These are phyloP conservation scores for Peromyscus leucopus DNA, from an alignment of 2,113 vertebrate genomes.

Conservation along the genomic window DNA sequence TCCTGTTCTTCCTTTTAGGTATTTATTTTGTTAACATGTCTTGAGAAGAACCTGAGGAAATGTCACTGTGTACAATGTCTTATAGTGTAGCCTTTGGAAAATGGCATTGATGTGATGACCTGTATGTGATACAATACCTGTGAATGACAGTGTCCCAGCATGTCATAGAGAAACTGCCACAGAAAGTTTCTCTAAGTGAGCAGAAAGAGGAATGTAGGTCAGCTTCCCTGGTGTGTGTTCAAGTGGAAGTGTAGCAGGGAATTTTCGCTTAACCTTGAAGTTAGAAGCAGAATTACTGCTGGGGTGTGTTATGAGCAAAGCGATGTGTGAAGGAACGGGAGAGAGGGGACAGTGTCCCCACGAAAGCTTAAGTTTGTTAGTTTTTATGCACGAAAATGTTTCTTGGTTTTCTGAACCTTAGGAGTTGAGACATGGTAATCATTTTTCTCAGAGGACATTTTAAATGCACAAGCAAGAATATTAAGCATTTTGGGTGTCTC, in stretches of 20 bases:
- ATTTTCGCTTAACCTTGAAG: neutral
- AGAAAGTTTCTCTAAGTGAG: neutral
- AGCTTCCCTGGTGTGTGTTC: neutral
- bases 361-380: neutral
- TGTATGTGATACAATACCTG: neutral
- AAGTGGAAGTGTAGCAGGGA: neutral
- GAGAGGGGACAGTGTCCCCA: neutral
- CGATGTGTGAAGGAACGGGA: neutral
- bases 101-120: neutral
- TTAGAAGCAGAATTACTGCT: neutral
- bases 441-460: neutral
- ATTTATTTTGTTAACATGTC: conserved; percentile 17
- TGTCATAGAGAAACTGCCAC: neutral
- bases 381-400: neutral
- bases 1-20: neutral
- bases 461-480: neutral
- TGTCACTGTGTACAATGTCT: neutral
- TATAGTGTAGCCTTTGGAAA: neutral
- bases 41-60: neutral
- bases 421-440: neutral
- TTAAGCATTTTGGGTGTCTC: neutral
- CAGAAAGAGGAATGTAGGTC: neutral
- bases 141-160: neutral
- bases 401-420: neutral
- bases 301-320: neutral